Base-by-base conservation (phyloP, 2,113 vertebrate genomes). In the Syrmaticus mikado region DNA sequence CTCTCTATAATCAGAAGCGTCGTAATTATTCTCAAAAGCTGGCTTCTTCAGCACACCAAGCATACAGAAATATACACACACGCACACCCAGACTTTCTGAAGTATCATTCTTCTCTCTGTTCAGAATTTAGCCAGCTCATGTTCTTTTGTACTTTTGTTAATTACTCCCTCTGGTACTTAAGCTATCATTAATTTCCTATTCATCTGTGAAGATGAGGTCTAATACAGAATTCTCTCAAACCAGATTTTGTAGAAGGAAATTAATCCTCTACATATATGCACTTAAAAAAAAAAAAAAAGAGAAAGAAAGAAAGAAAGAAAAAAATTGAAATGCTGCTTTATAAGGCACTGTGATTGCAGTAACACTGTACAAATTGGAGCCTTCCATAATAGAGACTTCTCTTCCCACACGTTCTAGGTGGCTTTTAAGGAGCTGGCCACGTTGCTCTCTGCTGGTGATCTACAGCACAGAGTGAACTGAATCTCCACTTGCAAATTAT, bases 81-180 rank as follows among this genome's bases (percentile, higher is more conserved):
- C 0, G 38, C 25, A 40, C 6, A 25, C 5, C 60, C 2, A 71
- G 5, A 58, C 66, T 78, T 83, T 52, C 77, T 55, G 1, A 71
- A 86, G n/a, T 38, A 24, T 30, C n/a, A 38, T 60, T 64, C 65
- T 43, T 25, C 21, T 25, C 22, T 32, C 28, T 55, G 57, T 67
- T 89, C 66, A 65, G 46, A 82, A 91, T 65, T 65, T 55, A 87
- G 66, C 52, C 40, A 92, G 46, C 27, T 80, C 68, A 14, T 24
- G 25, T 52, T 73, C 66, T 72, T 76, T 80, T 66, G 16, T 34
- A 46, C 71, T 87, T 60, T 32, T 43, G 10, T 50, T 95, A 91
- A 87, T 93, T 85, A 67, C 34, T 89, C 85, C 82, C 85, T 72
- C 72, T 92, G 74, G 77, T 79, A 75, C 52, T 72, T 85, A 66